These are phyloP conservation scores for Siniperca undulata DNA, from an alignment of 2,797 vertebrate genomes.

Conservation along the genomic window DNA sequence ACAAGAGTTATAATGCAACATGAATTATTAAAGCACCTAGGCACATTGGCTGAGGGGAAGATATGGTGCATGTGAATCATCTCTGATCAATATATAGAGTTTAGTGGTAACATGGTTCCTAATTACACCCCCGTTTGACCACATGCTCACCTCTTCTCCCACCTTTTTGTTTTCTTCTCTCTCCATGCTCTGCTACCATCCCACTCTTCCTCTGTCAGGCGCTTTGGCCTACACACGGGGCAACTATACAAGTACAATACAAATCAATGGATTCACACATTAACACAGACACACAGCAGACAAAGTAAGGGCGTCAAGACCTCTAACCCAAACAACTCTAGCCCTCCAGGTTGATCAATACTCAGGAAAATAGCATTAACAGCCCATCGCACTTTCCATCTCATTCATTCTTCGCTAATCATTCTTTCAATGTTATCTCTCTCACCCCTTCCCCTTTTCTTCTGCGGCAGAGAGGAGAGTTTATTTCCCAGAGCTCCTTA, in stretches of 20 bases:
- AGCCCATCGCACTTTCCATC: constrained; percentile 66
- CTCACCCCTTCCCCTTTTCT: constrained; percentile 47
- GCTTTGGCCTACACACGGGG: constrained; percentile 66
- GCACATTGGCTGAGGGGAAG: constrained; percentile 56
- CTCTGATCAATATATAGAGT: constrained; percentile 77
- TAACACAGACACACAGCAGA: constrained; percentile 65
- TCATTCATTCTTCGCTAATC: constrained; percentile 73
- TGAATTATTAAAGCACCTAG: constrained; percentile 72
- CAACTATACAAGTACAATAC: constrained; percentile 54
- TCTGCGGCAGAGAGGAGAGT: constrained; percentile 66
- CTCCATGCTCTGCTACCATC: constrained; percentile 62
- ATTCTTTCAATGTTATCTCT: constrained; percentile 76
- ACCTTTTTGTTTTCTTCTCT: constrained; percentile 67
- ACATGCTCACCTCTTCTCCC: constrained; percentile 70
- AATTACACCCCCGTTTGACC: constrained; percentile 79
- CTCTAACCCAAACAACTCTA: constrained; percentile 75
- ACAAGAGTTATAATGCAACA: constrained; percentile 49
- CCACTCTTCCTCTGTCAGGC: constrained; percentile 70
- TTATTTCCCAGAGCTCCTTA: constrained; percentile 81
- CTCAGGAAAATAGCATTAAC: constrained; percentile 74
- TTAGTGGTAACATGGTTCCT: constrained; percentile 71
- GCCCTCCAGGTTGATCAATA: constrained; percentile 81
- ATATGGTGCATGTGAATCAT: constrained; percentile 76
- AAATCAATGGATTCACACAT: constrained; percentile 76
- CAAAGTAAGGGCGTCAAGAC: constrained; percentile 68